phyloP scores from a whole-genome alignment of 2,888 invertebrate genomes.

The Eupsilia transversa region DNA sequence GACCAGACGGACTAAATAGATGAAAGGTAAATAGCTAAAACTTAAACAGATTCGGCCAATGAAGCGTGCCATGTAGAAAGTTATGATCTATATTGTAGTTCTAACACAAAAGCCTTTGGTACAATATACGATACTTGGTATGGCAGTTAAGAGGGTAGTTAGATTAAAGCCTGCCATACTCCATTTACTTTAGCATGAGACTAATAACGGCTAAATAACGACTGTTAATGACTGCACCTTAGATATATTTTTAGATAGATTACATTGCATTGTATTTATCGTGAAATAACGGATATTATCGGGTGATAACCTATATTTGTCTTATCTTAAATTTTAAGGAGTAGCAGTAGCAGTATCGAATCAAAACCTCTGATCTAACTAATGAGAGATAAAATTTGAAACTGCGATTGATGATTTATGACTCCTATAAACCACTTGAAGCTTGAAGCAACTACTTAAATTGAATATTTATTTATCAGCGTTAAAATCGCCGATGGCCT shows the following conservation, averaged over 20 bases:
- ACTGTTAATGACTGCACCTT: no score
- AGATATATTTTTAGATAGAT: no score
- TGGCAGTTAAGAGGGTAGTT: background rate
- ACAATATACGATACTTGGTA: constrained; percentile 6
- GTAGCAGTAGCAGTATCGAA: no score
- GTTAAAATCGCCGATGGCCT: constrained; percentile 16
- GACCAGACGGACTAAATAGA: constrained; percentile 55
- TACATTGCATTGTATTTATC: no score
- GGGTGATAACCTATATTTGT: no score
- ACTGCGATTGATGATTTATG: no score
- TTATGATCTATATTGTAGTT: constrained; percentile 22
- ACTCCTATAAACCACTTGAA: constrained; percentile 10
- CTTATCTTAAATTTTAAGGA: no score
- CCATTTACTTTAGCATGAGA: no score
- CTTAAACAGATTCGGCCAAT: constrained; percentile 39
- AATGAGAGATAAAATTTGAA: no score
- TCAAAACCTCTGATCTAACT: no score
- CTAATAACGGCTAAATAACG: no score
- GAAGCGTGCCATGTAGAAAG: constrained; percentile 38
- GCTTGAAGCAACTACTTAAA: constrained; percentile 16
- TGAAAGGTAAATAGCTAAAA: constrained; percentile 50
- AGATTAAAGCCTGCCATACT: background rate
- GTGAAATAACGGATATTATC: no score
- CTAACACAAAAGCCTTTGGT: constrained; percentile 22
- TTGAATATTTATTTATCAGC: constrained; percentile 42